These are phyloP conservation scores for Liopterus haemorrhoidalis DNA, from an alignment of 2,888 invertebrate species.

Conservation along the genomic window DNA sequence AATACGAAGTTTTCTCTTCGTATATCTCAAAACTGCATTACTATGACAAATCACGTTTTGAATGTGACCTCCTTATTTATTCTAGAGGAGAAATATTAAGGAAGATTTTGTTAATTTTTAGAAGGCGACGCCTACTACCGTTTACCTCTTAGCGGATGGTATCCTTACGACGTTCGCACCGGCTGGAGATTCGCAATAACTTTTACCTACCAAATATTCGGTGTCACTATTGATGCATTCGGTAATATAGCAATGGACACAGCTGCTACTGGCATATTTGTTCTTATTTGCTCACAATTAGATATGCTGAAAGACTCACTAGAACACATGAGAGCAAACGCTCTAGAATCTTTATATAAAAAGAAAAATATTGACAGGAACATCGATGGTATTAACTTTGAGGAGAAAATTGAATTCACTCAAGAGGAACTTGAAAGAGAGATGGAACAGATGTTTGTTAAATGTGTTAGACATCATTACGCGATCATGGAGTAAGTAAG, in stretches of 20 bases:
- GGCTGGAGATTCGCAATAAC: conserved; percentile 47
- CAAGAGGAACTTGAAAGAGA: conserved; percentile 22
- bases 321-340: conserved; percentile 28
- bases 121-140: no score
- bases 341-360: conserved; percentile 8
- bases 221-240: conserved; percentile 46
- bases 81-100: no score
- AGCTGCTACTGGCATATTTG: conserved; percentile 46
- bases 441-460: conserved; percentile 26
- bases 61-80: no score
- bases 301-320: conserved; percentile 45
- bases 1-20: no score
- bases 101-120: no score
- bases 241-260: conserved; percentile 51
- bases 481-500: conserved; percentile 29
- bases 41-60: no score
- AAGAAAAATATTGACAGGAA: conserved; percentile 9
- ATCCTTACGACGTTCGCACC: conserved; percentile 45
- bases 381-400: background rate
- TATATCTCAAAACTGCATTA: no score
- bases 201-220: conserved; percentile 48
- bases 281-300: conserved; percentile 48
- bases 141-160: conserved; percentile 42
- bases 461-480: conserved; percentile 29
- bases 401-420: conserved; percentile 7